A percentile compares a stretch with the other conserved stretches of the same genome.
phyloP scores from a whole-genome alignment of 2,888 invertebrate species.

The Gisinianus flammeolus region DNA sequence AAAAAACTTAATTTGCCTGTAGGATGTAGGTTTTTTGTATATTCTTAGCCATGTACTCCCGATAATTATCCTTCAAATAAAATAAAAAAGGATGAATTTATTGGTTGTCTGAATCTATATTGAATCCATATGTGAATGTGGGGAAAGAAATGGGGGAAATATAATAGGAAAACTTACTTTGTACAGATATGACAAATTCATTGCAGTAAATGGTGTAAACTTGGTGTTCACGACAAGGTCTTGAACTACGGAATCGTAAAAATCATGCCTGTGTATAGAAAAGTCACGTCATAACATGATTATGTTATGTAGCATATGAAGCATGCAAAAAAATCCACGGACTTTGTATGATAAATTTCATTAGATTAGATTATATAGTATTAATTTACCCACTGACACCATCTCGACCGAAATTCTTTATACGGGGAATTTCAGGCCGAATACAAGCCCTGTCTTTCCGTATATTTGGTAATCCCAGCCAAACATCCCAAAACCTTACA shows the following conservation, averaged over 20 bases:
- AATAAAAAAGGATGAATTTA: too few species aligned
- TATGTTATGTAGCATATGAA: too few species aligned
- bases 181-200: conserved; percentile 20
- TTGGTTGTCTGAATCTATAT: too few species aligned
- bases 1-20: too few species aligned
- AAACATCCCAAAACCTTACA: conserved; percentile 36
- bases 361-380: background rate
- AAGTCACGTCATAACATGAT: background rate
- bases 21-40: too few species aligned
- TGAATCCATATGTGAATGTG: too few species aligned
- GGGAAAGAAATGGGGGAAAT: too few species aligned
- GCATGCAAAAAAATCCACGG: background rate
- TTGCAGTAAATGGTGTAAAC: conserved; percentile 25
- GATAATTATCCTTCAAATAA: too few species aligned
- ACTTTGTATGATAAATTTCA: background rate
- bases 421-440: conserved; percentile 35
- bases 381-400: conserved; percentile 30
- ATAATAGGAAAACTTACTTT: conserved; percentile 10
- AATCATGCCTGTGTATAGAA: conserved; percentile 8
- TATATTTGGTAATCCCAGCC: conserved; percentile 22
- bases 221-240: conserved; percentile 16
- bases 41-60: too few species aligned
- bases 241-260: conserved; percentile 14
- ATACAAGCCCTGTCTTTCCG: conserved; percentile 30
- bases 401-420: conserved; percentile 32